Conservation (phyloP, 37 sponge, comb jelly and placozoan genomes). For the Axinella damicornis region DNA sequence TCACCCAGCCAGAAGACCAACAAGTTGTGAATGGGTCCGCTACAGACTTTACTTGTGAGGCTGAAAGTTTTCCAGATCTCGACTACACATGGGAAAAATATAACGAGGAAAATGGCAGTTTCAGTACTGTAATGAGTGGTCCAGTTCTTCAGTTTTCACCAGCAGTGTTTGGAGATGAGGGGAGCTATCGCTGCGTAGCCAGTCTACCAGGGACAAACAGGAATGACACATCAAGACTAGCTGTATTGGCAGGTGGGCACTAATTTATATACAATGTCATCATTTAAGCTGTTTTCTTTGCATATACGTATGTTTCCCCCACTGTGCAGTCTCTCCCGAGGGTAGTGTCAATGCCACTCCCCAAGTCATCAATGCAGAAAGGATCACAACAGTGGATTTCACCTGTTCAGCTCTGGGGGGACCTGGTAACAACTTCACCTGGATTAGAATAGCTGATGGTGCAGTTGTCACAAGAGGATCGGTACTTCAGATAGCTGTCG, state of each 20-base stretch:
- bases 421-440: slow-evolving; percentile 59
- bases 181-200: slow-evolving; percentile 24
- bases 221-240: too few species aligned
- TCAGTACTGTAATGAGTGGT: background rate
- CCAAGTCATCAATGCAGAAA: too few species aligned
- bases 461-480: background rate
- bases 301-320: background rate
- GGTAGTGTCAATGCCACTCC: slow-evolving; percentile 16
- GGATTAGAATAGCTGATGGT: slow-evolving; percentile 23
- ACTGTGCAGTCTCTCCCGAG: slow-evolving; percentile 22
- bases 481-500: background rate
- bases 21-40: background rate
- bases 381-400: slow-evolving; percentile 1
- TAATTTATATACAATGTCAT: background rate
- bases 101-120: background rate
- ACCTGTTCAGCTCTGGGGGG: slow-evolving; percentile 67
- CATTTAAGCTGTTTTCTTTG: background rate
- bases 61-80: slow-evolving; percentile 52
- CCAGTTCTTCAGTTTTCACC: background rate
- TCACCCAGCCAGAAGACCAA: too few species aligned
- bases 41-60: slow-evolving; percentile 49
- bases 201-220: too few species aligned
- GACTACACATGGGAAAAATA: slow-evolving; percentile 35
- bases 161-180: slow-evolving; percentile 47
- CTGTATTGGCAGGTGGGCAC: too few species aligned